Base-by-base conservation (phyloP, 2,113 vertebrate genomes). In the Cariama cristata region DNA sequence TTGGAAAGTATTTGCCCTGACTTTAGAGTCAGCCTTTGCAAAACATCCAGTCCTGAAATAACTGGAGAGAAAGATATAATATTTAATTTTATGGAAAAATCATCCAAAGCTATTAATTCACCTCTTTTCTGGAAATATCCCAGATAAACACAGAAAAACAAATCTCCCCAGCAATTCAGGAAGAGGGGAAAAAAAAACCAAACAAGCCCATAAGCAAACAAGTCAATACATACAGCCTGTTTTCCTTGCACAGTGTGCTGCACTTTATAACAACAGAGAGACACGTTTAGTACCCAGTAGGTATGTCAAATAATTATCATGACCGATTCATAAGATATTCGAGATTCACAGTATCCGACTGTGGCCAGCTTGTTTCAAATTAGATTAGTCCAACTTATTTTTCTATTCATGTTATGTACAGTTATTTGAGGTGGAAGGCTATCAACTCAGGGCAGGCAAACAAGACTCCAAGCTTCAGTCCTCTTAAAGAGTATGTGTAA, bases 311-410 rank as follows among this genome's bases (percentile, higher is more conserved):
- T 44, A 90, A 42, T 89, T 94, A 55, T 52, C 33, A 79, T 42
- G 86, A 56, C 17, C 71, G 45, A 33, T 76, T 96, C 50, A 50
- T 79, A 94, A 90, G 40, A 74, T 81, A 42, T 50, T 72, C 87
- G 64, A 94, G 58, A 88, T 85, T 59, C 74, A 62, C 79, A 76
- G 35, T 77, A 64, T 83, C 69, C 94, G 76, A 22, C 63, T 97
- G 58, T 86, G 68, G 58, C 42, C 87, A 94, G n/a, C 52, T 93
- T 92, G 35, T 92, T 95, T 96, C 83, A 93, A 96, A 92, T 93
- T 86, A 92, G 38, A 85, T 96, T 91, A 93, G 68, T 89, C 81
- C 91, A 91, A 79, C 33, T 52, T 96, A 79, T 95, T 96, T 96
- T 97, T 95, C 77, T 81, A 91, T 96, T 91, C 86, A 73, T 86